Evolutionary conservation across 1,140 invertebrate species (phyloP).

Genomic region (Ridgeia piscesae): DNA sequence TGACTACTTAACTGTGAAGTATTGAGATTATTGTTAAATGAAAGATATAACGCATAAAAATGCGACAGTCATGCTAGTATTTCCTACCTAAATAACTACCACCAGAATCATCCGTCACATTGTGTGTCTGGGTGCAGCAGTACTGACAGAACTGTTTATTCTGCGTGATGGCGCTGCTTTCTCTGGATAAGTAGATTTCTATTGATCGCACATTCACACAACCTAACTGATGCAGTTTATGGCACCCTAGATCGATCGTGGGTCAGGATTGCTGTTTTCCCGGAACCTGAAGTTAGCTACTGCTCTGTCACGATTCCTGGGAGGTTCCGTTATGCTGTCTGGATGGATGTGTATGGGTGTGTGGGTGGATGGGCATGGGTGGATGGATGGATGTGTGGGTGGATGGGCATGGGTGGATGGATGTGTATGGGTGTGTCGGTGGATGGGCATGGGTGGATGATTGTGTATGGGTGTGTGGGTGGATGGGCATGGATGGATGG

Average conservation of each 20-base stretch:
- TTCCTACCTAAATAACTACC: background rate
- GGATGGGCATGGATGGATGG: no score
- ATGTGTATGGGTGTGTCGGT: no score
- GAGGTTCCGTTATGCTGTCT: no score
- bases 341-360: background rate
- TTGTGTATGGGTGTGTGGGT: no score
- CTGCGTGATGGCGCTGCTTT: background rate
- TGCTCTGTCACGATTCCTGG: background rate
- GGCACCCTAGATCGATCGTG: background rate
- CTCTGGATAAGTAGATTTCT: background rate
- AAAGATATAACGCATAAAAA: background rate
- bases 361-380: no score
- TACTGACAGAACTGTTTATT: background rate
- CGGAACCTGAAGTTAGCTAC: background rate
- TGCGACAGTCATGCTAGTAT: background rate
- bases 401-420: no score
- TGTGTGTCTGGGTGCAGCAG: background rate
- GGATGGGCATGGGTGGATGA: no score
- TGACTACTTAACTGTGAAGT: background rate
- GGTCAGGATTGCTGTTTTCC: background rate
- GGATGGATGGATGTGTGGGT: no score
- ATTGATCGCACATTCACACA: background rate
- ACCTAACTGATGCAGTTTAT: background rate
- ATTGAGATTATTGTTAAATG: no score
- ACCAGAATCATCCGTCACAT: background rate